phyloP scores from a whole-genome alignment of 2,113 vertebrate species.

The Brachyhypopomus gauderio region DNA sequence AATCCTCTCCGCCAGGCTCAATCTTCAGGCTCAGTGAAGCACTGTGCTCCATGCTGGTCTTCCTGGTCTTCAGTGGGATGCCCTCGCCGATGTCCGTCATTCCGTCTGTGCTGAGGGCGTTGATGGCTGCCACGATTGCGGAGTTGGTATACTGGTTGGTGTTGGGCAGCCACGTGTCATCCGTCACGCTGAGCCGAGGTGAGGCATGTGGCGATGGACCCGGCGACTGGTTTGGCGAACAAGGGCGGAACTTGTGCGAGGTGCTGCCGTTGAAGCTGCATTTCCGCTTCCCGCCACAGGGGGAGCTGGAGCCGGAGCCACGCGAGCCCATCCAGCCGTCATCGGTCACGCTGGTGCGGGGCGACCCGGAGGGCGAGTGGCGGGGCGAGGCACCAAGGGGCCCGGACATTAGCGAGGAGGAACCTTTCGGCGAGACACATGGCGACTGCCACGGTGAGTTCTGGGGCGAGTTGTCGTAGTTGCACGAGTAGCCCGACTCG shows the following conservation, averaged over 20 bases:
- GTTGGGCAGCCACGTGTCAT: slow-evolving; percentile 88
- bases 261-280: slow-evolving; percentile 80
- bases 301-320: slow-evolving; percentile 82
- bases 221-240: slow-evolving; percentile 87
- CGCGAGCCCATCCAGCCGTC: slow-evolving; percentile 87
- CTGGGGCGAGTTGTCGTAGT: slow-evolving; percentile 89
- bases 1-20: slow-evolving; percentile 85
- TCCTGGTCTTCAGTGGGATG: slow-evolving; percentile 89
- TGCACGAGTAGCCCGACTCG: slow-evolving; percentile 91
- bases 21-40: slow-evolving; percentile 84
- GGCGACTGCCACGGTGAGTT: slow-evolving; percentile 97
- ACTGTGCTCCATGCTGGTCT: slow-evolving; percentile 81
- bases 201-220: slow-evolving; percentile 88
- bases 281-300: slow-evolving; percentile 92
- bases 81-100: slow-evolving; percentile 85
- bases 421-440: slow-evolving; percentile 90
- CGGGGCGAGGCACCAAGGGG: slow-evolving; percentile 80
- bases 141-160: slow-evolving; percentile 97
- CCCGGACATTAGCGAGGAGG: slow-evolving; percentile 74
- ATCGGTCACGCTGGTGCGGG: slow-evolving; percentile 82
- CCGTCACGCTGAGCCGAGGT: slow-evolving; percentile 87
- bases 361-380: slow-evolving; percentile 86
- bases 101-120: slow-evolving; percentile 92
- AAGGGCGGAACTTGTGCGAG: slow-evolving; percentile 75
- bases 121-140: slow-evolving; percentile 94